Conservation (phyloP, 2,797 vertebrate species). For the Stomatorhinus walkeri region DNA sequence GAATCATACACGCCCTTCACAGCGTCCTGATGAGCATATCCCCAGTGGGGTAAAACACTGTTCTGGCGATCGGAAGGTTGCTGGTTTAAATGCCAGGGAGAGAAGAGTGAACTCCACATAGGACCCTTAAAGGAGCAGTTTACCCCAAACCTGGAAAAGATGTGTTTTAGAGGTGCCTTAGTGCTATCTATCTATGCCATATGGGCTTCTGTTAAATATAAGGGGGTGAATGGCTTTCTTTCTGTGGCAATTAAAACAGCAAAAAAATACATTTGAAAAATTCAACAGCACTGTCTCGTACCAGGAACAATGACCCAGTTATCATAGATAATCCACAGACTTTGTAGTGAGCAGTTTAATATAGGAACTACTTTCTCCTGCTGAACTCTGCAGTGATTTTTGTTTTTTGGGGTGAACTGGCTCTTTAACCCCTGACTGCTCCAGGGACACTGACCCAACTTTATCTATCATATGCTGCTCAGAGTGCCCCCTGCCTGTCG, state of each 20-base stretch:
- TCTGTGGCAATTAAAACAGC: background rate
- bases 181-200: background rate
- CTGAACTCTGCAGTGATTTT: no score
- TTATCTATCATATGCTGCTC: background rate
- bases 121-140: background rate
- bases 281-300: no score
- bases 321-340: no score
- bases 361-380: no score
- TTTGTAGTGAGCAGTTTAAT: no score
- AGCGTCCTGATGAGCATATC: slow-evolving; percentile 50
- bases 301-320: no score
- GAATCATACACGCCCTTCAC: slow-evolving; percentile 50
- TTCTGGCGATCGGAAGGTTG: background rate
- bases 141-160: background rate
- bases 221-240: background rate
- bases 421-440: background rate
- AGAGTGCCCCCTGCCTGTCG: background rate
- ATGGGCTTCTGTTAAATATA: background rate
- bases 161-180: background rate
- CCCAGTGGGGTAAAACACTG: slow-evolving; percentile 16
- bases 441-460: no score
- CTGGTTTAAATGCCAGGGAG: background rate
- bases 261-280: background rate
- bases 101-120: background rate
- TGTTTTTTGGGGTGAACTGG: background rate